These are phyloP conservation scores for Drosophila melanocephala DNA, from an alignment of 2,888 invertebrate species.

Conservation along the genomic window DNA sequence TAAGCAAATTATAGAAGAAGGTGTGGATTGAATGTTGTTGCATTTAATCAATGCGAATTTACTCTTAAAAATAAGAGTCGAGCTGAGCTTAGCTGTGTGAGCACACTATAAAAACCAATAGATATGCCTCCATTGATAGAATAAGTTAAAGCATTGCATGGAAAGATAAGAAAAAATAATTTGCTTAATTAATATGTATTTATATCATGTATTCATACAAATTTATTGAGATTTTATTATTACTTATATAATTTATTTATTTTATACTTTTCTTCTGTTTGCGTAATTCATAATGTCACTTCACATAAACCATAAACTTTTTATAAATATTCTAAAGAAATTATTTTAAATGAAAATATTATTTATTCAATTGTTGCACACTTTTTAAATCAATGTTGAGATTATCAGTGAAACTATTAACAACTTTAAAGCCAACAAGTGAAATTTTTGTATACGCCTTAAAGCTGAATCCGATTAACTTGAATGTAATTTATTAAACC, in stretches of 20 bases:
- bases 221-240: background rate
- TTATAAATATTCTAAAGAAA: background rate
- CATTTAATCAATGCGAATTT: background rate
- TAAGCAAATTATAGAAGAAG: constrained; percentile 18
- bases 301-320: background rate
- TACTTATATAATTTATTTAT: too few species aligned
- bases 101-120: background rate
- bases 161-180: background rate
- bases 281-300: background rate
- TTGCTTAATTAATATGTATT: background rate
- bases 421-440: background rate
- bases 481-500: background rate
- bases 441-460: background rate
- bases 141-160: background rate
- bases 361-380: background rate
- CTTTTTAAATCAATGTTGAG: background rate
- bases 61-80: background rate
- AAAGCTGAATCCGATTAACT: background rate
- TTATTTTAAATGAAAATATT: background rate
- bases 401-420: background rate
- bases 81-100: background rate
- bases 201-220: background rate
- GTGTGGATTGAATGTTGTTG: background rate
- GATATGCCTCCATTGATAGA: background rate
- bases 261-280: background rate